Base-by-base conservation (phyloP, 2,113 vertebrate genomes). In the Zosterops hypoxanthus region DNA sequence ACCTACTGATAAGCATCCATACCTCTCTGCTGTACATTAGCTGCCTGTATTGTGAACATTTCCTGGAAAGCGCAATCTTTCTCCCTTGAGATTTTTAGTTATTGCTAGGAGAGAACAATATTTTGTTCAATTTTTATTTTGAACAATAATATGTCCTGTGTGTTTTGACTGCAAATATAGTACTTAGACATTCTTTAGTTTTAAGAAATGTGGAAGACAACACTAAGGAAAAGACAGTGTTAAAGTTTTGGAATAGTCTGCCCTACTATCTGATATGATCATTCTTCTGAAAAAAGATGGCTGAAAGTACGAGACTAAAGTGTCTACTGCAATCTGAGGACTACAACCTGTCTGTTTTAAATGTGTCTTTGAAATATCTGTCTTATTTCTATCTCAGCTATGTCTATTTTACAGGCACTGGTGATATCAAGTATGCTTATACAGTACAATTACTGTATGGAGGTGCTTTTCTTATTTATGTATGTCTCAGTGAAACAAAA, bases 1-100 rank as follows among this genome's bases (percentile, higher is more conserved):
- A 69, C 2, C 8, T 55, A 3, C 28, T 56, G 14, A 9, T 39
- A 70, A 34, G 6, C 3, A 11, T 33, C 24, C 17, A 11, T 75
- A 63, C 5, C 44, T 61, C n/a, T 60, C 50, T n/a, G 6, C 73
- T 70, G 22, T 66, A 24, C 24, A 22, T 23, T 71, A 29, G 9
- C 19, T 57, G 14, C 22, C 16, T 0, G 0, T 55, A 82, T 14
- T 5, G 0, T 33, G 55, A 53, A 50, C 21, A 36, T 46, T 73
- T 88, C 0, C 41, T 42, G 8, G 64, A 79, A 63, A 84, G 14
- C 69, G 19, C 7, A 6, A 5, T 71, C 5, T 87, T 78, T 52
- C 61, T 28, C 24, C 16, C 55, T 55, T 78, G 46, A 82, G 28
- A 11, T 64, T 88, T 91, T 42, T 44, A 36, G 2, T 34, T 69